A percentile compares a stretch with the other conserved stretches of the same genome.
These are phyloP conservation scores for Melanotaenia duboulayi DNA, from an alignment of 2,113 vertebrate genomes.

Conservation along the genomic window DNA sequence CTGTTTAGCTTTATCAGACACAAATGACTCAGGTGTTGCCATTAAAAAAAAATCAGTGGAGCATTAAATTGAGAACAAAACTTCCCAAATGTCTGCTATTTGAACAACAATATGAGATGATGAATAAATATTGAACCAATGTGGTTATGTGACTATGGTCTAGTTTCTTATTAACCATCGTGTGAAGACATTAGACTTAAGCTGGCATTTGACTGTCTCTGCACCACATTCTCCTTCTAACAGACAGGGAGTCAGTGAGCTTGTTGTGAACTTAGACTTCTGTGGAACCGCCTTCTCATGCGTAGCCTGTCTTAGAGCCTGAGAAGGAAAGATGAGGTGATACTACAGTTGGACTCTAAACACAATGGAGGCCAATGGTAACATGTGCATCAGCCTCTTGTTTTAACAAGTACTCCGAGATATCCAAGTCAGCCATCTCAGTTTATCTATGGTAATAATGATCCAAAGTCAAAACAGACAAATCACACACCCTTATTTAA, in stretches of 20 bases:
- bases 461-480: conserved; percentile 30
- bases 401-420: conserved; percentile 59
- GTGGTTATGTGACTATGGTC: conserved; percentile 50
- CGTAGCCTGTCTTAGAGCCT: conserved; percentile 36
- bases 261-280: conserved; percentile 58
- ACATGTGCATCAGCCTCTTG: conserved; percentile 55
- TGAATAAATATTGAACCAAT: conserved; percentile 34
- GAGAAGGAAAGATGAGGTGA: conserved; percentile 59
- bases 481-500: conserved; percentile 39
- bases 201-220: conserved; percentile 25
- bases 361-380: conserved; percentile 54
- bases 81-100: conserved; percentile 3
- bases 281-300: conserved; percentile 38
- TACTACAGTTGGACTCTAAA: conserved; percentile 46
- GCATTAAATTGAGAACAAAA: not conserved
- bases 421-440: conserved; percentile 58
- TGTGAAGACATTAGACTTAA: conserved; percentile 56
- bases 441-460: conserved; percentile 57
- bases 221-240: conserved; percentile 47
- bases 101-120: conserved; percentile 26
- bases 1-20: conserved; percentile 28
- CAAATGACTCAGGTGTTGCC: conserved; percentile 13
- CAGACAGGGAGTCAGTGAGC: conserved; percentile 53
- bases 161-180: conserved; percentile 37
- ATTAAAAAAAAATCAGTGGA: conserved; percentile 7